Conservation (phyloP, 1,140 invertebrate genomes). For the Drosophila paulistorum region DNA sequence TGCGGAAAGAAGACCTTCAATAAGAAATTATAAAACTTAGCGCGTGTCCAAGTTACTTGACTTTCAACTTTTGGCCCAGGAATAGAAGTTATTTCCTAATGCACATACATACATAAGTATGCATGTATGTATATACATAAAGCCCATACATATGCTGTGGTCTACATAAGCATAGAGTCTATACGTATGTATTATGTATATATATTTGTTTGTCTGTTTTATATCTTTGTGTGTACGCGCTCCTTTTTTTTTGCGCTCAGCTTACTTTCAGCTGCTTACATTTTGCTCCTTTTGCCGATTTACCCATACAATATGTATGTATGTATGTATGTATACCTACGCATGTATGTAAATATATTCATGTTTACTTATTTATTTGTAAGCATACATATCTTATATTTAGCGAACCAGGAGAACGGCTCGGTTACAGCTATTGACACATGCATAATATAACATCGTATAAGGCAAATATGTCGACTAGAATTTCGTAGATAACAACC, state of each 20-base stretch:
- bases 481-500: constrained; percentile 1
- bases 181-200: constrained; percentile 11
- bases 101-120: constrained; percentile 7
- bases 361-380: constrained; percentile 12
- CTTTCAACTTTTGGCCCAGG: constrained; percentile 54
- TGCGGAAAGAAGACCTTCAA: constrained; percentile 60
- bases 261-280: background rate
- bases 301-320: background rate
- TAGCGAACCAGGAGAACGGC: constrained; percentile 35
- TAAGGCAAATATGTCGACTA: background rate
- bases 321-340: constrained; percentile 21
- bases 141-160: constrained; percentile 17
- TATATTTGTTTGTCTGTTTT: constrained; percentile 14
- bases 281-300: constrained; percentile 30
- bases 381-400: constrained; percentile 23
- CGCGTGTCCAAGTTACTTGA: constrained; percentile 67
- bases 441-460: constrained; percentile 29
- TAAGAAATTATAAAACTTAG: constrained; percentile 69
- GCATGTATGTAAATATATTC: background rate
- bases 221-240: constrained; percentile 32
- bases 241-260: constrained; percentile 19
- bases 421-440: constrained; percentile 66
- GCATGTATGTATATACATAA: background rate
- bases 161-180: constrained; percentile 14
- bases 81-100: constrained; percentile 31